Percentiles rank a stretch among this genome's conserved stretches.
These are phyloP conservation scores for Sinhomidia bicolor DNA, from an alignment of 2,888 invertebrate genomes.

Conservation along the genomic window DNA sequence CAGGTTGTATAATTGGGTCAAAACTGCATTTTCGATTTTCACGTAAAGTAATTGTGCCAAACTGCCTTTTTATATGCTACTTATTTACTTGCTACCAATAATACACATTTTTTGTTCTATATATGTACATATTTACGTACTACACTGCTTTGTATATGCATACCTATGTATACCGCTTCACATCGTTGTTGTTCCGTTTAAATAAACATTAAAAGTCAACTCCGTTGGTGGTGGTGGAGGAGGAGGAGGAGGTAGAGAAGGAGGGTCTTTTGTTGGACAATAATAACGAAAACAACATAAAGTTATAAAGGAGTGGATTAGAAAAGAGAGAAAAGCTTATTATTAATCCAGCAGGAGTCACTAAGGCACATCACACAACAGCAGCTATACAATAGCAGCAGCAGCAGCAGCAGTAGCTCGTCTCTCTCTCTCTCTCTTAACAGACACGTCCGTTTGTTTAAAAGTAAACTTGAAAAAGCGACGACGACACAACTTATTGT, in stretches of 20 bases:
- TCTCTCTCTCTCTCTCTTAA: neutral
- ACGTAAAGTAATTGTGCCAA: neutral
- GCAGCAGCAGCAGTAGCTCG: no score
- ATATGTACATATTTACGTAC: no score
- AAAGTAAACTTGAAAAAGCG: neutral
- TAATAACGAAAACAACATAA: neutral
- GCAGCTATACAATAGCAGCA: neutral
- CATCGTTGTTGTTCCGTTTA: neutral
- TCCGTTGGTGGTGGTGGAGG: neutral
- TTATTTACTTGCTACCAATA: no score
- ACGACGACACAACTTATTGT: neutral
- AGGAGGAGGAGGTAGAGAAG: neutral
- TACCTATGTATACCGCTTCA: no score
- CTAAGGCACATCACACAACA: neutral
- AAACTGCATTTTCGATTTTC: conserved; percentile 58
- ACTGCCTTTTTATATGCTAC: neutral
- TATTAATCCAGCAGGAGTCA: conserved; percentile 24
- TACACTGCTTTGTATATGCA: no score
- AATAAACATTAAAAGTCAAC: conserved; percentile 40
- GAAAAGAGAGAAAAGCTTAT: neutral
- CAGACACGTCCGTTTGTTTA: neutral
- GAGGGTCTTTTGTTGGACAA: neutral
- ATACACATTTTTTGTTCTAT: no score
- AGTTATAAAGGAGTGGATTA: neutral
- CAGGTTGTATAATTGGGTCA: conserved; percentile 58